These are phyloP conservation scores for Lichenostomus cassidix DNA, from an alignment of 2,113 vertebrate species.

Conservation along the genomic window DNA sequence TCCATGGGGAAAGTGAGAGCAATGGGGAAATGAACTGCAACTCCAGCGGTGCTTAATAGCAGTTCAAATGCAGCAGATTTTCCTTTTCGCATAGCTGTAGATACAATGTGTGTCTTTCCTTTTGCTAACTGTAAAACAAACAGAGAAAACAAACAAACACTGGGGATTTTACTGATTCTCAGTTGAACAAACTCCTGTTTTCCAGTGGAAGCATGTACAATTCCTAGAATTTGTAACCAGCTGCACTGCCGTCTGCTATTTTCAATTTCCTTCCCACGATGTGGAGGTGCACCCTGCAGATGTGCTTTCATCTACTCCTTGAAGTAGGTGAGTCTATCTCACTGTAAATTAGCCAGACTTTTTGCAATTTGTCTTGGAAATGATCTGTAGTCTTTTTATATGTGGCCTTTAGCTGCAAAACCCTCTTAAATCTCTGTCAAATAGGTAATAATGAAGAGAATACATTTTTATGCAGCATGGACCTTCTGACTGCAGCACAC, in stretches of 20 bases:
- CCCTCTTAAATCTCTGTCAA: conserved; percentile 45
- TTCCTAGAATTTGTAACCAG: background rate
- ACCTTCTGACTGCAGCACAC: background rate
- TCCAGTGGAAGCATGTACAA: background rate
- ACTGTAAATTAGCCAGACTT: background rate
- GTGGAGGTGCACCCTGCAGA: background rate
- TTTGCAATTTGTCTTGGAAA: background rate
- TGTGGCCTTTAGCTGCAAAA: background rate
- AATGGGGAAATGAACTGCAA: background rate
- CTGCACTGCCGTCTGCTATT: background rate
- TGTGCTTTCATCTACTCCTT: background rate
- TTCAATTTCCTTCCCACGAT: background rate
- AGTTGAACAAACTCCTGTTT: background rate
- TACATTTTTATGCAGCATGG: background rate
- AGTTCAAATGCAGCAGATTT: background rate
- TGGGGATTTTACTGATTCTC: background rate
- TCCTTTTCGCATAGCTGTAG: background rate
- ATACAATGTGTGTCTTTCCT: background rate
- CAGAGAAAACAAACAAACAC: background rate
- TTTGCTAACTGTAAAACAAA: background rate
- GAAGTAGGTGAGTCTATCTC: background rate
- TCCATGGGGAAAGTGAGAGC: fast-evolving
- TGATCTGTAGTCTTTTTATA: background rate
- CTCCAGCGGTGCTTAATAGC: background rate
- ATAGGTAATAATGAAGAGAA: conserved; percentile 9